phyloP scores from a whole-genome alignment of 1,140 invertebrate species.

The Solenopsis invicta region DNA sequence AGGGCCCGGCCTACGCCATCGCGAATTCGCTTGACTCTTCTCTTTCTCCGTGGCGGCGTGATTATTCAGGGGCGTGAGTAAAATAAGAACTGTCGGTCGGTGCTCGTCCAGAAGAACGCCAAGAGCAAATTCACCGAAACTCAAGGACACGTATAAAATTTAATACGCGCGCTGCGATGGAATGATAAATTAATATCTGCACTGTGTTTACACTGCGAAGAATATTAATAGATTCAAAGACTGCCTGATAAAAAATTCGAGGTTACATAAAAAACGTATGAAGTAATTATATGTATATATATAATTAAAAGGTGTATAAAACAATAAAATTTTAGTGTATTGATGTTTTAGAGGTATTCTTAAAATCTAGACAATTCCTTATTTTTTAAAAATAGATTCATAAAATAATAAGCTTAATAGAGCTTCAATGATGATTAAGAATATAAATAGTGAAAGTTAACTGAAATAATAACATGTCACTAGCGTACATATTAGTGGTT shows the following conservation, averaged over 20 bases:
- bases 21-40: constrained; percentile 71
- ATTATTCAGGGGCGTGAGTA: constrained; percentile 56
- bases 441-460: background rate
- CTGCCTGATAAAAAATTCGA: background rate
- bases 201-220: background rate
- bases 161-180: background rate
- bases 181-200: background rate
- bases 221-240: background rate
- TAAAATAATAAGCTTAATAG: background rate
- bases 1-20: constrained; percentile 69
- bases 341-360: background rate
- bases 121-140: constrained; percentile 57
- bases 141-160: constrained; percentile 48
- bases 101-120: constrained; percentile 39
- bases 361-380: background rate
- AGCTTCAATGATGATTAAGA: background rate
- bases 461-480: background rate
- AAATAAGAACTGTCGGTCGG: constrained; percentile 56
- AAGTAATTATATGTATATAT: background rate
- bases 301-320: background rate
- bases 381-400: background rate
- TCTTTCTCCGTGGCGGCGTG: constrained; percentile 40
- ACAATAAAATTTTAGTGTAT: background rate
- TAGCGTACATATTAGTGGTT: background rate
- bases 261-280: background rate